Evolutionary conservation across 2,113 vertebrate genomes (phyloP).

Genomic region (Oreotrochilus melanogaster): DNA sequence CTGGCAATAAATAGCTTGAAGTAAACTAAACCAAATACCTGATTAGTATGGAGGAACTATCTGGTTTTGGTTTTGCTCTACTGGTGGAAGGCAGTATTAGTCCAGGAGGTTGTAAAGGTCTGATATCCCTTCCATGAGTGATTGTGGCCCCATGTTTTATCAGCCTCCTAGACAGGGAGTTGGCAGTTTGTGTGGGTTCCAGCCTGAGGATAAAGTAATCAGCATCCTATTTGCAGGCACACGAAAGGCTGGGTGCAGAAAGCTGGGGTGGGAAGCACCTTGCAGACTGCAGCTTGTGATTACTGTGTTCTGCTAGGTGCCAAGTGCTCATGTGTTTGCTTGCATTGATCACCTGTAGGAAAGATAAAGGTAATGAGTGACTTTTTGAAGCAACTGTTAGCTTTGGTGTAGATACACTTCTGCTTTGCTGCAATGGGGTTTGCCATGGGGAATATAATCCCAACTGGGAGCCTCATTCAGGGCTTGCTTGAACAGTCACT

Average conservation of each 20-base stretch:
- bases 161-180: background rate
- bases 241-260: background rate
- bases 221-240: background rate
- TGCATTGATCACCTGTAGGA: constrained; percentile 24
- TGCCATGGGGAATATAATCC: background rate
- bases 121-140: fast-evolving
- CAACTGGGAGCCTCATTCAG: background rate
- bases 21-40: constrained; percentile 15
- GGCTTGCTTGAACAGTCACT: background rate
- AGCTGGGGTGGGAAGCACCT: constrained; percentile 13
- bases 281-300: background rate
- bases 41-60: background rate
- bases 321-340: background rate
- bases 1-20: background rate
- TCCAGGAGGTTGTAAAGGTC: background rate
- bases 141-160: background rate
- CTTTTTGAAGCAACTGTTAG: background rate
- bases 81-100: background rate
- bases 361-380: constrained; percentile 23
- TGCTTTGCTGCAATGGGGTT: background rate
- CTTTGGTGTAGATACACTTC: background rate
- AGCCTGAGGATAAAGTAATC: background rate
- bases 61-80: background rate
- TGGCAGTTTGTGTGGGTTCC: background rate
- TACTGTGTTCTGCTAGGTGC: background rate